A percentile compares a stretch with the other conserved stretches of the same genome.
Conservation (phyloP, 2,888 invertebrate species). For the Molanna angustata region DNA sequence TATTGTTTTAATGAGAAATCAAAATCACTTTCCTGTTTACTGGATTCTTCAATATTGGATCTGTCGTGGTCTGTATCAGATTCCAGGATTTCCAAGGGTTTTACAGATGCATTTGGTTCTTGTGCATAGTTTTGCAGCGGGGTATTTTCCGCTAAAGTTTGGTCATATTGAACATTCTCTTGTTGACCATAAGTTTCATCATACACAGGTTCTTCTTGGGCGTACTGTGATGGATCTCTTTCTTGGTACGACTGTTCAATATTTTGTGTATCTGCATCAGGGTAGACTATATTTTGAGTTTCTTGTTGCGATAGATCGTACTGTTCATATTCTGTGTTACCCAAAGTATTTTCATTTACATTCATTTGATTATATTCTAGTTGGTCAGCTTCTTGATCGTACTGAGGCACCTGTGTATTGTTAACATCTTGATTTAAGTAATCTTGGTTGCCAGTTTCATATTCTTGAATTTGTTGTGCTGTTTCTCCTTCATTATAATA, state of each 20-base stretch:
- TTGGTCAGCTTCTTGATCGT: too few species aligned
- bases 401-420: background rate
- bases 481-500: background rate
- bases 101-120: conserved; percentile 11
- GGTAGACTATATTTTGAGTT: background rate
- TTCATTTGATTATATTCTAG: conserved; percentile 3
- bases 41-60: conserved; percentile 25
- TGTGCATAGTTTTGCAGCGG: too few species aligned
- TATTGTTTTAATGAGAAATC: conserved; percentile 27
- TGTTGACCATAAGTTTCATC: conserved; percentile 9
- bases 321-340: conserved; percentile 10
- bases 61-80: conserved; percentile 25
- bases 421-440: background rate
- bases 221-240: background rate
- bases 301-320: too few species aligned
- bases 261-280: conserved; percentile 6
- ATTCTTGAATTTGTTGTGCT: background rate
- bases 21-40: conserved; percentile 31
- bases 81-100: conserved; percentile 29
- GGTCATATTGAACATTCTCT: conserved; percentile 6
- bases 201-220: conserved; percentile 1
- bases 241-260: conserved; percentile 7
- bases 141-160: conserved; percentile 5
- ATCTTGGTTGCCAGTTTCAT: background rate
- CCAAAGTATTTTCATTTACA: background rate